These are phyloP conservation scores for Eubasilissa splendida DNA, from an alignment of 2,888 invertebrate genomes.

Conservation along the genomic window DNA sequence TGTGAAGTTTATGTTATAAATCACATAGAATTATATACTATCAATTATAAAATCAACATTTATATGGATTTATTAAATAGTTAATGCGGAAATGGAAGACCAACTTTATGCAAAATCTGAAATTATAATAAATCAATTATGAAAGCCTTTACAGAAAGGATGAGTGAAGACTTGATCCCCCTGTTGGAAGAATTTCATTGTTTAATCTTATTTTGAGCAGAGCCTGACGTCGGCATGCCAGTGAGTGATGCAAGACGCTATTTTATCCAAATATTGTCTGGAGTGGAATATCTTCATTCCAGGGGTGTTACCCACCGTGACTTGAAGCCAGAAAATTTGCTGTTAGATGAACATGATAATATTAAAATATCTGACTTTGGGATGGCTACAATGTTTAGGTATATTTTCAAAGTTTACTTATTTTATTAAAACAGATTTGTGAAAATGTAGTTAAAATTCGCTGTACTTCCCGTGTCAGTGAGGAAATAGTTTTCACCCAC, in stretches of 20 bases:
- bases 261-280: slow-evolving; percentile 89
- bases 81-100: slow-evolving; percentile 1
- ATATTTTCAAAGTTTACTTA: slow-evolving; percentile 53
- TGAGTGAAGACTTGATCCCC: no score
- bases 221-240: slow-evolving; percentile 95
- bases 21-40: background rate
- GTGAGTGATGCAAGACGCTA: slow-evolving; percentile 85
- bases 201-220: slow-evolving; percentile 67
- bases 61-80: background rate
- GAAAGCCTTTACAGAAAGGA: no score
- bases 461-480: no score
- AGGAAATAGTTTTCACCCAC: no score
- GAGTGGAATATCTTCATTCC: slow-evolving; percentile 90
- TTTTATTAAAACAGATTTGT: no score
- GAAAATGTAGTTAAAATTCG: no score
- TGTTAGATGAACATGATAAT: slow-evolving; percentile 87
- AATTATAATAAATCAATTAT: background rate
- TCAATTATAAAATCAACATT: background rate
- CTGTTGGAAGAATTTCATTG: background rate
- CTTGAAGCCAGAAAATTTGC: slow-evolving; percentile 96
- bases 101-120: slow-evolving; percentile 6
- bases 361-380: slow-evolving; percentile 98
- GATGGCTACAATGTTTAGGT: slow-evolving; percentile 91
- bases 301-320: slow-evolving; percentile 95
- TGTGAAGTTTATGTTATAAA: background rate